Percentiles rank a stretch among this genome's conserved stretches.
Conservation (phyloP, 92 coral and sea anemone species). For the Plumapathes pennacea region DNA sequence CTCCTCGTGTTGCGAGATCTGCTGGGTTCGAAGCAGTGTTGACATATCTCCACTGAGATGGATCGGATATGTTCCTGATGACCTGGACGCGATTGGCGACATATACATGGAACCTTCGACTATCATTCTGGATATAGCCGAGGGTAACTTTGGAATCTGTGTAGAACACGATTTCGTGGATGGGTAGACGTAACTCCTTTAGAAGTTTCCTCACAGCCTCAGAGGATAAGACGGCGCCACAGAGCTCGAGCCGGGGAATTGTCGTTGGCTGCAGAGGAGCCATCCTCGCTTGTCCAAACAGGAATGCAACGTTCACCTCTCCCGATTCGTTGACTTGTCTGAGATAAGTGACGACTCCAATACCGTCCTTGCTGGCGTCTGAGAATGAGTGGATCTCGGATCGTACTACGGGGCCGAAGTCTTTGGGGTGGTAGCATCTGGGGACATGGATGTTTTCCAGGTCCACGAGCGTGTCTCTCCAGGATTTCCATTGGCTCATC, state of each 20-base stretch:
- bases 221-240: slow-evolving; percentile 1
- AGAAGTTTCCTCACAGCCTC: too few species aligned
- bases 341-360: slow-evolving; percentile 15
- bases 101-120: too few species aligned
- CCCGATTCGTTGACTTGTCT: not conserved
- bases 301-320: not conserved
- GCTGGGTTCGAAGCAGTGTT: too few species aligned
- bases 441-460: slow-evolving; percentile 4
- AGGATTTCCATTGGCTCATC: slow-evolving; percentile 19
- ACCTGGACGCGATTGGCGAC: too few species aligned
- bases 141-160: too few species aligned
- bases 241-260: slow-evolving; percentile 1
- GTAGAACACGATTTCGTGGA: too few species aligned
- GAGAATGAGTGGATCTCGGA: slow-evolving; percentile 26
- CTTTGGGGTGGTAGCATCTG: slow-evolving; percentile 18
- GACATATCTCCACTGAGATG: too few species aligned
- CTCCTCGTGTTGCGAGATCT: too few species aligned
- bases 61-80: too few species aligned
- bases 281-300: slow-evolving; percentile 12
- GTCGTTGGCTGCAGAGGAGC: slow-evolving; percentile 4
- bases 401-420: slow-evolving; percentile 6
- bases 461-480: slow-evolving; percentile 4
- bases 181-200: too few species aligned
- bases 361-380: slow-evolving; percentile 18
- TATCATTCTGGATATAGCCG: too few species aligned